Base-by-base conservation (phyloP, 2,797 vertebrate genomes). In the Myotis daubentonii region DNA sequence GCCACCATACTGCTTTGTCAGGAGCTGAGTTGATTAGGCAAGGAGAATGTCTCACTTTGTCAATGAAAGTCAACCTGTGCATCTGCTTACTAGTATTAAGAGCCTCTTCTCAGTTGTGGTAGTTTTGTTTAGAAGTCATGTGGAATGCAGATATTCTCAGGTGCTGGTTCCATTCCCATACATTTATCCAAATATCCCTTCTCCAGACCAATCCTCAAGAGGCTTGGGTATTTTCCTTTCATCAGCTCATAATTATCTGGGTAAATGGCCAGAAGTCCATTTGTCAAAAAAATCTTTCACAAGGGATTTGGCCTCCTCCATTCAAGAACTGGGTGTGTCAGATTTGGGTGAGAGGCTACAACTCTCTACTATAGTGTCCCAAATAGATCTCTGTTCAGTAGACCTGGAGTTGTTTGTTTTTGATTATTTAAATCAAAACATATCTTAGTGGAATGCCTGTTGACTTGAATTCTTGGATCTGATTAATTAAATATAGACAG, bases 361-460 rank as follows among this genome's bases (percentile, higher is more conserved):
- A 79, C 13, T 87, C 19, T 65, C 17, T 55, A 38, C n/a, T 70
- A 12, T 38, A 66, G 15, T 20, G 6, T 65, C 72, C 86, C 38
- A 94, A 38, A 68, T 8, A 41, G 8, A 30, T 68, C 38, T 57
- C 62, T 83, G 44, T 83, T 91, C 16, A 68, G 19, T 70, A 70
- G 51, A 60, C 33, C 25, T 83, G 51, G 55, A 82, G 28, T 57
- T 90, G 12, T 81, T 86, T 72, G 49, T 53, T 95, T 85, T 86
- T 91, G 28, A 23, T 68, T 96, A 57, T 79, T 92, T 86, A 86
- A 86, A 62, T 78, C 10, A 85, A 87, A 89, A 83, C 17, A 68
- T 65, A 72, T 74, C 55, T 79, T 79, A 65, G 79, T 88, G 51
- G 33, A 65, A 60, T 93, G 65, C 49, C 33, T 87, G 9, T 74